Percentiles rank a stretch among this genome's conserved stretches.
Evolutionary conservation across 2,888 invertebrate genomes (phyloP).

Genomic region (Altica lythri): DNA sequence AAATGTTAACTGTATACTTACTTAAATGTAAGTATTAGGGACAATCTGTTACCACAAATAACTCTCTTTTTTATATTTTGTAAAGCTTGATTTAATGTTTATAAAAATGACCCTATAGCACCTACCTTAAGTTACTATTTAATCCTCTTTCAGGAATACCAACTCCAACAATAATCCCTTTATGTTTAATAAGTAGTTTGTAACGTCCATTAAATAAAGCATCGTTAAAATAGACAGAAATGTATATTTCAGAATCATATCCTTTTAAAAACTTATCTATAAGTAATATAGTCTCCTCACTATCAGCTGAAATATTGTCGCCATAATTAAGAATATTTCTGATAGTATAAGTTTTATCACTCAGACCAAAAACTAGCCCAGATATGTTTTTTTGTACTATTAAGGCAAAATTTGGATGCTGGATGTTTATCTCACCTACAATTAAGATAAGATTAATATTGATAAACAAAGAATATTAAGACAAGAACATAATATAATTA

Average conservation of each 20-base stretch:
- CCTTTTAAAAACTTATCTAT: conserved; percentile 16
- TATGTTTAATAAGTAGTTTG: conserved; percentile 15
- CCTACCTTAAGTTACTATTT: conserved; percentile 41
- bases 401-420: conserved; percentile 57
- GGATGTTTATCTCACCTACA: conserved; percentile 1
- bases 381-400: conserved; percentile 59
- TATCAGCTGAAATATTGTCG: not conserved
- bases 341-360: conserved; percentile 42
- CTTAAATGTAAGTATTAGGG: too few species aligned
- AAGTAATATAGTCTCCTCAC: conserved; percentile 30
- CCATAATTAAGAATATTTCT: conserved; percentile 3
- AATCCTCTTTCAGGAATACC: conserved; percentile 59
- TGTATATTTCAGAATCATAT: conserved; percentile 24
- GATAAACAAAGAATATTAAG: too few species aligned
- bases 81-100: too few species aligned
- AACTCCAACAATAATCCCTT: conserved; percentile 61
- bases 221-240: conserved; percentile 38
- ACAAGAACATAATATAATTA: too few species aligned
- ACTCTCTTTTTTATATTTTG: too few species aligned
- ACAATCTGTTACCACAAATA: too few species aligned
- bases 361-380: conserved; percentile 55
- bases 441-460: not conserved
- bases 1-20: too few species aligned
- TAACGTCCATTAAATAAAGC: conserved; percentile 38
- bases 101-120: too few species aligned